These are phyloP conservation scores for Hirtodrosophila cameraria DNA, from an alignment of 2,888 invertebrate species.

Conservation along the genomic window DNA sequence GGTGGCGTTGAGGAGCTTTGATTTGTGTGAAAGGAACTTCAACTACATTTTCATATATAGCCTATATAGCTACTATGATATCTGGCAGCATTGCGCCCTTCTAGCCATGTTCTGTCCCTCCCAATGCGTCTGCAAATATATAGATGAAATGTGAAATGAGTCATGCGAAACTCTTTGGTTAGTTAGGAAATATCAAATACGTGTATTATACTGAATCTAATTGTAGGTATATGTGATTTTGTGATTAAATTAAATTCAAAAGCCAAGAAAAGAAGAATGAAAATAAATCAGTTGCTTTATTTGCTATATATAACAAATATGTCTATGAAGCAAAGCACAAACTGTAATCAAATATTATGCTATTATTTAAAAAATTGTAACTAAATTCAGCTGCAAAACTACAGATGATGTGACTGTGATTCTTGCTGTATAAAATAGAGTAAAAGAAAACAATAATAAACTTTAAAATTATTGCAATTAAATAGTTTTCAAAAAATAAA, in stretches of 20 bases:
- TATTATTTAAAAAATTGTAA: conserved; percentile 11
- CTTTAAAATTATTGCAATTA: conserved; percentile 23
- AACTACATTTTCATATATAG: conserved; percentile 51
- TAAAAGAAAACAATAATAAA: conserved; percentile 32
- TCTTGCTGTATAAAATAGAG: conserved; percentile 66
- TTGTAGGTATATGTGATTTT: conserved; percentile 22
- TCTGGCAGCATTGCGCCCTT: conserved; percentile 79
- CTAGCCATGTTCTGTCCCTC: conserved; percentile 70
- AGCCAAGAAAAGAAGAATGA: conserved; percentile 2
- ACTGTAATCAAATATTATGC: conserved; percentile 13
- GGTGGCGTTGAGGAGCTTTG: conserved; percentile 48
- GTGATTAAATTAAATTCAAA: conserved; percentile 10
- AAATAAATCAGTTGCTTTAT: conserved; percentile 25
- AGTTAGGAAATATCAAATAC: conserved; percentile 18
- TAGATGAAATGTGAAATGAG: conserved; percentile 70
- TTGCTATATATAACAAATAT: conserved; percentile 4
- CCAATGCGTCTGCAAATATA: conserved; percentile 79
- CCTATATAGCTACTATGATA: conserved; percentile 72
- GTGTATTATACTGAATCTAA: conserved; percentile 14
- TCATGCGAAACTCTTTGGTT: conserved; percentile 42
- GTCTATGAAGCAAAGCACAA: conserved; percentile 16
- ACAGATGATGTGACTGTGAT: conserved; percentile 56
- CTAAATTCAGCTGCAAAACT: conserved; percentile 38
- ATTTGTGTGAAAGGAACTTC: conserved; percentile 60
- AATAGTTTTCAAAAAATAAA: not conserved